These are phyloP conservation scores for Acromyrmex heyeri DNA, from an alignment of 1,140 invertebrate genomes.

Conservation along the genomic window DNA sequence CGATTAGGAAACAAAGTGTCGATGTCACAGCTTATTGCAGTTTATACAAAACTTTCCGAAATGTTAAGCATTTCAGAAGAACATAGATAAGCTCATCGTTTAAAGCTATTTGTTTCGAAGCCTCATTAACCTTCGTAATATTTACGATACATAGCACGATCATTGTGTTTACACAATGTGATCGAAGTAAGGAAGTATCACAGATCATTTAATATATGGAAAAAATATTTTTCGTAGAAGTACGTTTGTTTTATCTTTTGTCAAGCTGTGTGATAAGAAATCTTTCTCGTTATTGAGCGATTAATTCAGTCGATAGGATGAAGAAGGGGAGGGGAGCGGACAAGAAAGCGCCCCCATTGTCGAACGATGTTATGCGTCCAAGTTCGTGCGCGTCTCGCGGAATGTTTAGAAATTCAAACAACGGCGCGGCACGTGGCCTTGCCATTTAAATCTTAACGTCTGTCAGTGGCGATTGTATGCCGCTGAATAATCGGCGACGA, in stretches of 20 bases:
- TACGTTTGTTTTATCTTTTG: neutral
- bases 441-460: conserved; percentile 73
- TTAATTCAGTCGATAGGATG: neutral
- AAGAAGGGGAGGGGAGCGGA: neutral
- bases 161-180: conserved; percentile 27
- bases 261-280: neutral
- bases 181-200: conserved; percentile 1
- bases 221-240: neutral
- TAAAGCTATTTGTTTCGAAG: neutral
- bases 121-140: neutral
- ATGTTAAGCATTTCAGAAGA: neutral
- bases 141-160: conserved; percentile 24
- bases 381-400: conserved; percentile 29
- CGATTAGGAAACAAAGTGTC: neutral
- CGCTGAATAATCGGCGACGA: conserved; percentile 67
- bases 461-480: conserved; percentile 62
- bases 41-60: neutral
- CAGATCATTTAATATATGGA: neutral
- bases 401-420: conserved; percentile 69
- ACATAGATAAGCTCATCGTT: neutral
- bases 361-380: conserved; percentile 13
- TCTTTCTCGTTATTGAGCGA: neutral
- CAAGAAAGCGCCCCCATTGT: neutral
- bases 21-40: neutral
- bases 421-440: conserved; percentile 66